Percentiles rank a stretch among this genome's conserved stretches.
Conservation (phyloP, 2,888 invertebrate species). For the Formica aserva region DNA sequence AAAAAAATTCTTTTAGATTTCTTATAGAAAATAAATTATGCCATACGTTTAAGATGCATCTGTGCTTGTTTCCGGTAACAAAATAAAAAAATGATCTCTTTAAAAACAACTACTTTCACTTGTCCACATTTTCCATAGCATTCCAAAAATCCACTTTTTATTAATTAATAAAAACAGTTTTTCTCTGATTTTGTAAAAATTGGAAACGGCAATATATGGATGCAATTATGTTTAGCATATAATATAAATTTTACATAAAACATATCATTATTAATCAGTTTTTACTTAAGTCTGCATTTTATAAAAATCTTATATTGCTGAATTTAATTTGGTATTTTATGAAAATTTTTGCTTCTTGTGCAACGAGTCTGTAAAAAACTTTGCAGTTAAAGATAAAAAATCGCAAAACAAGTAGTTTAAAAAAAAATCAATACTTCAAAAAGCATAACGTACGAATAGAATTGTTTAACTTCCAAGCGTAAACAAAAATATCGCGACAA, state of each 20-base stretch:
- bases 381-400: constrained; percentile 33
- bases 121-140: neutral
- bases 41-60: neutral
- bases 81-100: neutral
- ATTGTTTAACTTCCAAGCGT: constrained; percentile 39
- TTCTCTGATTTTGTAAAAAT: neutral
- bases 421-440: constrained; percentile 45
- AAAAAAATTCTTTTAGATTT: neutral
- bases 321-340: neutral
- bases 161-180: neutral
- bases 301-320: neutral
- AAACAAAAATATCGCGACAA: constrained; percentile 52
- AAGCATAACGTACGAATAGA: constrained; percentile 34
- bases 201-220: neutral
- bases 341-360: neutral
- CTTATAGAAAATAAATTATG: neutral
- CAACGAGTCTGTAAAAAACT: neutral
- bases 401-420: constrained; percentile 12
- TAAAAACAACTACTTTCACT: neutral
- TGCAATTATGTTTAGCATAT: neutral
- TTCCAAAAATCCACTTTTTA: neutral
- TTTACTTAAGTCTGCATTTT: neutral
- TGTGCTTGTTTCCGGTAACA: neutral
- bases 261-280: neutral
- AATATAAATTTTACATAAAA: neutral